Conservation (phyloP, 2,113 vertebrate species). For the Sinosuthora webbiana region DNA sequence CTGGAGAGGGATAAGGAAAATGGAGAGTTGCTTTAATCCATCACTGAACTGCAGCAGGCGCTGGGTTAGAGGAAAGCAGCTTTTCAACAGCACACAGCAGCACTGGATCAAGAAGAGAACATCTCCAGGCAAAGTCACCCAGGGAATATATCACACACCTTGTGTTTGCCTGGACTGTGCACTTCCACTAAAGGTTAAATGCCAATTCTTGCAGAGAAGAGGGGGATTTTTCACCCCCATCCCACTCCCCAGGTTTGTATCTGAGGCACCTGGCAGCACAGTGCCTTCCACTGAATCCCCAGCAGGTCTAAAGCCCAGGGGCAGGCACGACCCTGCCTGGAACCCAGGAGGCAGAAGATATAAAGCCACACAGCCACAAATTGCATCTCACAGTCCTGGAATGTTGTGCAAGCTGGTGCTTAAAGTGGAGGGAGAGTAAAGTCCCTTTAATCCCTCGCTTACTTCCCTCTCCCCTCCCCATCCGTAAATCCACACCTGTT, state of each 20-base stretch:
- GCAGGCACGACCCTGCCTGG: neutral
- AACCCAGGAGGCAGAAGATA: neutral
- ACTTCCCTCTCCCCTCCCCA: conserved; percentile 41
- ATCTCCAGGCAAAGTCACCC: conserved; percentile 35
- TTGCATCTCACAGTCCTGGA: neutral
- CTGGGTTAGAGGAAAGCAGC: conserved; percentile 42
- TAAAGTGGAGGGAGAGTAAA: conserved; percentile 54
- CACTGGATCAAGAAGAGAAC: neutral
- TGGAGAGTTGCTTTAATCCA: conserved; percentile 56
- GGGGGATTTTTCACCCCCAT: neutral
- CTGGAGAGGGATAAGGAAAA: conserved; percentile 40
- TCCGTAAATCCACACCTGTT: conserved; percentile 67
- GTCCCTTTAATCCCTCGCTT: conserved; percentile 54
- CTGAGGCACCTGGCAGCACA: neutral
- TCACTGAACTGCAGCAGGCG: conserved; percentile 19
- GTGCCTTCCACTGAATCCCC: neutral
- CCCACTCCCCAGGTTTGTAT: neutral
- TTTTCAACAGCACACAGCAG: conserved; percentile 2
- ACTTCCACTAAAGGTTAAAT: neutral
- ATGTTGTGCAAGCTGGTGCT: conserved; percentile 55
- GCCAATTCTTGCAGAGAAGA: neutral
- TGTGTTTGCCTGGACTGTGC: neutral
- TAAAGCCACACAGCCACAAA: neutral
- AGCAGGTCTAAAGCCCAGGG: neutral
- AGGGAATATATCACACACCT: neutral